phyloP scores from a whole-genome alignment of 2,888 invertebrate species.

The Dugesia japonica region DNA sequence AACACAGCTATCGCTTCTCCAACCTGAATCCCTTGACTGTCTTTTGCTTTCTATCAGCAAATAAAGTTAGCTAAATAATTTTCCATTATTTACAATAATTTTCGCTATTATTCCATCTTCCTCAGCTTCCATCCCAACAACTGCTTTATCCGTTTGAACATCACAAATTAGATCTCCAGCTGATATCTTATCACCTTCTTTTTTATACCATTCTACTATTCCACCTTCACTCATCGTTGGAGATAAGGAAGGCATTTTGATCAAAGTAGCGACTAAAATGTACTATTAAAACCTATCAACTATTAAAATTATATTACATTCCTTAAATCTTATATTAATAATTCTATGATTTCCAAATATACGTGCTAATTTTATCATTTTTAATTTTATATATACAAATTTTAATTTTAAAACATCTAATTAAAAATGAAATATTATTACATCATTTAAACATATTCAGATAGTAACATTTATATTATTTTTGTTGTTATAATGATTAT shows the following conservation, averaged over 20 bases:
- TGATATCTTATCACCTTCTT: slow-evolving; percentile 48
- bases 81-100: slow-evolving; percentile 52
- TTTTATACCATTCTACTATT: slow-evolving; percentile 44
- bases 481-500: too few relatives aligned
- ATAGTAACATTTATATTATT: too few relatives aligned
- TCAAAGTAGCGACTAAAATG: not conserved
- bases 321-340: too few relatives aligned
- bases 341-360: too few relatives aligned
- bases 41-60: slow-evolving; percentile 22
- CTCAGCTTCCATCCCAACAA: slow-evolving; percentile 54
- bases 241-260: slow-evolving; percentile 53
- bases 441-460: too few relatives aligned
- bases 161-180: slow-evolving; percentile 56
- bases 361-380: too few relatives aligned
- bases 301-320: too few relatives aligned
- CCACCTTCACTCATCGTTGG: slow-evolving; percentile 57
- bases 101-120: slow-evolving; percentile 56
- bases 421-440: too few relatives aligned
- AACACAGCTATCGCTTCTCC: slow-evolving; percentile 11
- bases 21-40: not conserved
- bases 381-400: too few relatives aligned
- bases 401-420: too few relatives aligned
- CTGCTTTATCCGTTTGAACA: slow-evolving; percentile 57
- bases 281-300: too few relatives aligned
- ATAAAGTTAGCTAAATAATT: too few relatives aligned